Conservation (phyloP, 2,888 invertebrate genomes). For the Beris chalybata region DNA sequence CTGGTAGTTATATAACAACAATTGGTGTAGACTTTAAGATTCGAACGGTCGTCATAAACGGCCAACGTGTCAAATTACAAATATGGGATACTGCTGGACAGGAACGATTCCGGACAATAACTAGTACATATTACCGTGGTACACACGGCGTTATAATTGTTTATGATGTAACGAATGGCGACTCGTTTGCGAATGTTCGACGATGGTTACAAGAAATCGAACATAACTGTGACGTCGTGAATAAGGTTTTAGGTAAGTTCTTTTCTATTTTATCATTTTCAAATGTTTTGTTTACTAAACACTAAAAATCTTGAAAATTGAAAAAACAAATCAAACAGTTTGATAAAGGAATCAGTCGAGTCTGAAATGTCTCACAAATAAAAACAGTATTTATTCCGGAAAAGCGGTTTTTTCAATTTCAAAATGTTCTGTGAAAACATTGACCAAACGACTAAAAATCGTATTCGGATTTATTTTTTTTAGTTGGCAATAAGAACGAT, state of each 20-base stretch:
- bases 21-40: slow-evolving; percentile 99
- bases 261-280: background rate
- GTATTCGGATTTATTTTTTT: slow-evolving; percentile 7
- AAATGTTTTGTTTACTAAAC: background rate
- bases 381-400: background rate
- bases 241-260: slow-evolving; percentile 86
- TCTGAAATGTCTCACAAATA: background rate
- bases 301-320: no score
- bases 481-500: slow-evolving; percentile 97
- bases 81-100: slow-evolving; percentile 99
- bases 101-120: slow-evolving; percentile 96
- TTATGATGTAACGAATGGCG: slow-evolving; percentile 98
- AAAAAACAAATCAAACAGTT: background rate
- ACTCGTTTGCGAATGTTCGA: slow-evolving; percentile 98
- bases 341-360: background rate
- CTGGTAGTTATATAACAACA: slow-evolving; percentile 97
- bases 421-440: background rate
- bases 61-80: slow-evolving; percentile 88
- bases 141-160: slow-evolving; percentile 99
- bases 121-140: slow-evolving; percentile 98
- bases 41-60: slow-evolving; percentile 89
- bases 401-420: background rate
- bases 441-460: slow-evolving; percentile 7
- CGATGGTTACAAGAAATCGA: slow-evolving; percentile 99
- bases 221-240: slow-evolving; percentile 98